Evolutionary conservation across 2,797 vertebrate genomes (phyloP).

Genomic region (Euthynnus affinis): DNA sequence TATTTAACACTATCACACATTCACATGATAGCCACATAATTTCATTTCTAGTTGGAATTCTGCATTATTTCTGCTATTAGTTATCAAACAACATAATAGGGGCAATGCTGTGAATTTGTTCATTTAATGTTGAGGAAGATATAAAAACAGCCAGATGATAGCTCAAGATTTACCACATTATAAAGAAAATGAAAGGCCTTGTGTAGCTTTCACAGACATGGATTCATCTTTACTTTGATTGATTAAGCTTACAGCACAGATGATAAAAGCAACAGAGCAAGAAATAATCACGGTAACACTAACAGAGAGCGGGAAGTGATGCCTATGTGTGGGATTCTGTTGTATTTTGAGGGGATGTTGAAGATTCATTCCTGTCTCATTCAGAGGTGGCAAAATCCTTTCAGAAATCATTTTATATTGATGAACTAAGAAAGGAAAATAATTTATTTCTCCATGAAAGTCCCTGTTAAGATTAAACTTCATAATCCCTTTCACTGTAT

Average conservation of each 20-base stretch:
- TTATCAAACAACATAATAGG: conserved; percentile 46
- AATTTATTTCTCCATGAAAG: conserved; percentile 68
- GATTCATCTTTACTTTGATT: conserved; percentile 63
- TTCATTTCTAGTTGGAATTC: conserved; percentile 43
- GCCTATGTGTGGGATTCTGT: conserved; percentile 14
- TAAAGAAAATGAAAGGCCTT: conserved; percentile 44
- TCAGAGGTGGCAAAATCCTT: conserved; percentile 61
- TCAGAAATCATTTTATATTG: conserved; percentile 61
- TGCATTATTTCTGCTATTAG: conserved; percentile 47
- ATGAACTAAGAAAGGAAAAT: conserved; percentile 60
- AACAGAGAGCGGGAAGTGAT: conserved; percentile 30
- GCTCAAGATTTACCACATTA: conserved; percentile 34
- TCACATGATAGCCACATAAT: conserved; percentile 55
- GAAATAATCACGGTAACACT: conserved; percentile 49
- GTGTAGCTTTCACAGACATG: conserved; percentile 41
- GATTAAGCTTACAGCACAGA: conserved; percentile 47
- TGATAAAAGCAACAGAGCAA: conserved; percentile 53
- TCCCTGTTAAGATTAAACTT: conserved; percentile 74
- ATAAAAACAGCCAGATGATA: conserved; percentile 30
- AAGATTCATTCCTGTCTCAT: conserved; percentile 48
- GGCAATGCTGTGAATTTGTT: conserved; percentile 32
- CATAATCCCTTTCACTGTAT: conserved; percentile 73
- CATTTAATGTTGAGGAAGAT: conserved; percentile 38
- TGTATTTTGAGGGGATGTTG: conserved; percentile 36
- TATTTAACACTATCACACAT: conserved; percentile 57